Evolutionary conservation across 2,113 vertebrate species (phyloP).

Genomic region (Callipepla californica): DNA sequence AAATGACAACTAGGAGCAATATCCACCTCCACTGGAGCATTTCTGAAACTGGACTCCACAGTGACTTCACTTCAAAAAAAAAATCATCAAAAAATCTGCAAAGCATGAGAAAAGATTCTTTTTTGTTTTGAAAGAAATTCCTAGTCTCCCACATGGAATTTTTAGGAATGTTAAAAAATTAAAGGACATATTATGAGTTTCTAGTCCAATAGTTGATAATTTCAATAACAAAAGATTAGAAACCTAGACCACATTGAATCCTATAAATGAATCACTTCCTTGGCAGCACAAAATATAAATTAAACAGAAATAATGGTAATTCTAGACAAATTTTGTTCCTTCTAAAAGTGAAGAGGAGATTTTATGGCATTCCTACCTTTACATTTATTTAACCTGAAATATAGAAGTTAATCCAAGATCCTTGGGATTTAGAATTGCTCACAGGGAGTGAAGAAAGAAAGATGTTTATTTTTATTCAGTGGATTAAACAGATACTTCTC

Average conservation of each 20-base stretch:
- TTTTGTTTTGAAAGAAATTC: not conserved
- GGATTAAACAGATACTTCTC: constrained; percentile 3
- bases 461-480: constrained; percentile 4
- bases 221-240: not conserved
- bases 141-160: not conserved
- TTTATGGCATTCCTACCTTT: not conserved
- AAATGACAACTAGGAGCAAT: not conserved
- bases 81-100: not conserved
- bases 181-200: not conserved
- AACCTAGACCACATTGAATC: not conserved
- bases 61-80: not conserved
- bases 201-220: not conserved
- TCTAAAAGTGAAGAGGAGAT: not conserved
- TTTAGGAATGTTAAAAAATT: not conserved
- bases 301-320: not conserved
- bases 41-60: not conserved
- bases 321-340: not conserved
- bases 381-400: not conserved
- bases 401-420: not conserved
- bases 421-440: constrained; percentile 27
- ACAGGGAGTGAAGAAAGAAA: not conserved
- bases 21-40: not conserved
- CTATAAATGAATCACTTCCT: not conserved
- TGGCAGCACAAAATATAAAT: not conserved
- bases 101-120: not conserved